These are phyloP conservation scores for Thinocorus orbignyianus DNA, from an alignment of 2,113 vertebrate species.

Conservation along the genomic window DNA sequence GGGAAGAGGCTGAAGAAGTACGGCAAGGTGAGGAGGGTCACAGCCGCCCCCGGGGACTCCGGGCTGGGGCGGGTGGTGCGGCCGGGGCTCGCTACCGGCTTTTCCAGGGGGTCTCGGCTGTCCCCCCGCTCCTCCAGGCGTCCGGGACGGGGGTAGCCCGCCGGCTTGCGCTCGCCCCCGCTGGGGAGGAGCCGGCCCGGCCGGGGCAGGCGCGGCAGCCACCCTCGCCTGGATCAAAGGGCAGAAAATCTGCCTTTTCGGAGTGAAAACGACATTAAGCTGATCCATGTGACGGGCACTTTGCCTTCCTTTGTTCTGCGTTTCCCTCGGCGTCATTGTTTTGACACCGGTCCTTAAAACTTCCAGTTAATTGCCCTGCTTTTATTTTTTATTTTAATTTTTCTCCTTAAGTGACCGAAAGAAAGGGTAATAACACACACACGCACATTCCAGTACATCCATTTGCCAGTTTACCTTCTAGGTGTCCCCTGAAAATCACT, in stretches of 20 bases:
- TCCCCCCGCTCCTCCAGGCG: background rate
- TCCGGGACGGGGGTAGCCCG: background rate
- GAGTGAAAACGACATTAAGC: background rate
- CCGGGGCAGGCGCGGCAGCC: background rate
- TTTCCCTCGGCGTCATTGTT: background rate
- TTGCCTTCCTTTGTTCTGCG: background rate
- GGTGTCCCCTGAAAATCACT: background rate
- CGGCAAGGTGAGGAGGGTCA: slow-evolving; percentile 71
- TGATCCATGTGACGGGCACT: background rate
- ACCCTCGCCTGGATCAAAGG: background rate
- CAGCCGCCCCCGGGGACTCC: background rate
- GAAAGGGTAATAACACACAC: background rate
- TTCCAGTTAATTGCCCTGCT: background rate
- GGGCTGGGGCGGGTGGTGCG: background rate
- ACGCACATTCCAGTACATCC: no score
- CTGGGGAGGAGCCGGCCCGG: background rate
- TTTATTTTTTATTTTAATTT: background rate
- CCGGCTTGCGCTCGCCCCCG: background rate
- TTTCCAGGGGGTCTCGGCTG: background rate
- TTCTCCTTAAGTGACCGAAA: background rate
- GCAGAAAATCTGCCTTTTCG: background rate
- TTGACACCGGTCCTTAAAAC: slow-evolving; percentile 6
- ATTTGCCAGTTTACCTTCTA: background rate
- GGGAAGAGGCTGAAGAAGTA: slow-evolving; percentile 74
- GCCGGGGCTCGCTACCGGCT: background rate